A percentile compares a stretch with the other conserved stretches of the same genome.
phyloP scores from a whole-genome alignment of 2,797 vertebrate genomes.

The Chelidonichthys spinosus region DNA sequence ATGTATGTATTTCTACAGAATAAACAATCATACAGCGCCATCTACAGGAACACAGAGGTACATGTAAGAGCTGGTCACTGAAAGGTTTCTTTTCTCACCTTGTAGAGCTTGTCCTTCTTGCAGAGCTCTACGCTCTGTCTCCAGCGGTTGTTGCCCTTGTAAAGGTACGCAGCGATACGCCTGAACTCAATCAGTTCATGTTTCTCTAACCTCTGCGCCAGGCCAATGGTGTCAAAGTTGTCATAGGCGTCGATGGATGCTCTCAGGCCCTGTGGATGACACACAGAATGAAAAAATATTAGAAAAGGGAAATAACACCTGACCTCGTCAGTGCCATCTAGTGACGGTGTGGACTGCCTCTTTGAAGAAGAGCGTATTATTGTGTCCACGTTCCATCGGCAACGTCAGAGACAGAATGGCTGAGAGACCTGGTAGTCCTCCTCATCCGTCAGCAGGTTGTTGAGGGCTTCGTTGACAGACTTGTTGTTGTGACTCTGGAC shows the following conservation, averaged over 20 bases:
- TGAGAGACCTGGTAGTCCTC: conserved; percentile 91
- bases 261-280: conserved; percentile 86
- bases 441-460: conserved; percentile 92
- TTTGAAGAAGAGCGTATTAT: too few relatives aligned
- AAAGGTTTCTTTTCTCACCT: conserved; percentile 65
- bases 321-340: conserved; percentile 6
- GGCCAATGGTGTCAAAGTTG: conserved; percentile 91
- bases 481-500: conserved; percentile 95
- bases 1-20: not conserved
- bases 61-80: not conserved
- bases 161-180: conserved; percentile 91
- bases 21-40: conserved; percentile 35
- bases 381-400: not conserved
- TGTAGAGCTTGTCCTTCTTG: conserved; percentile 93
- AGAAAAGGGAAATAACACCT: not conserved
- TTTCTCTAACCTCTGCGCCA: conserved; percentile 92
- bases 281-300: conserved; percentile 7
- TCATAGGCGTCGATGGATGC: conserved; percentile 93
- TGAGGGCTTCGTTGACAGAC: conserved; percentile 92
- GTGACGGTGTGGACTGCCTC: not conserved
- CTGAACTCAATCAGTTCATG: conserved; percentile 93
- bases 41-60: conserved; percentile 29
- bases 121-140: conserved; percentile 95
- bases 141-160: conserved; percentile 93
- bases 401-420: not conserved